Base-by-base conservation (phyloP, 2,797 vertebrate genomes). In the Parauchenoglanis ngamensis region DNA sequence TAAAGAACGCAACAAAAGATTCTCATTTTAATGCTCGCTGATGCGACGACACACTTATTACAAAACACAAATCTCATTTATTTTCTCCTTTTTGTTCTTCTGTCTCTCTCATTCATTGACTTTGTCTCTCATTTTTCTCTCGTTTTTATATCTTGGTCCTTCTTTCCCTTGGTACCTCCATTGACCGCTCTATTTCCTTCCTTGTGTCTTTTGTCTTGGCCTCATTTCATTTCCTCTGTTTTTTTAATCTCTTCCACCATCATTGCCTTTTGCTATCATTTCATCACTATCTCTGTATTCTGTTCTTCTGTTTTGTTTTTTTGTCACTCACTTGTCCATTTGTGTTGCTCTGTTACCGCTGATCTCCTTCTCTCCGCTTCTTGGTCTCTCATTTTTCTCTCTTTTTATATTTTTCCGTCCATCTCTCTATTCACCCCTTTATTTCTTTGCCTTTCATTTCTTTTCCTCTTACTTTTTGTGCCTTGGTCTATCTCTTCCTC, bases 1-100 rank as follows among this genome's bases (percentile, higher is more conserved):
- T 78, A 31, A 21, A 68, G 52, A 84, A 46, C 28, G 10, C 83
- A 76, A 84, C 81, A 87, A 84, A 87, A 31, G 80, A 57, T 68
- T 83, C 81, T 65, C 46, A 87, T 83, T 75, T 57, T 44, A 78
- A 78, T 11, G 49, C 49, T 84, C 83, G 12, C 49, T 59, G 83
- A 73, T 84, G 61, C 63, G 63, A 31, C n/a, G 15, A 84, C 65
- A n/a, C 17, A 25, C 49, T 87, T 83, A 75, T 82, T 75, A 61
- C 31, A 52, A 13, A 59, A 75, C 56, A 57, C 28, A 63, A 54
- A 23, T 72, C 63, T 54, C 63, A 31, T 68, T 65, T 49, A 19
- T 54, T 23, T 63, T 4, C 31, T 46, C 72, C 17, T 15, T 25
- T 78, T n/a, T 63, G 21, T 80, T 80, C 78, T 65, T 31, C 54